Base-by-base conservation (phyloP, 1,140 invertebrate genomes). In the Drosophila kohkoa region DNA sequence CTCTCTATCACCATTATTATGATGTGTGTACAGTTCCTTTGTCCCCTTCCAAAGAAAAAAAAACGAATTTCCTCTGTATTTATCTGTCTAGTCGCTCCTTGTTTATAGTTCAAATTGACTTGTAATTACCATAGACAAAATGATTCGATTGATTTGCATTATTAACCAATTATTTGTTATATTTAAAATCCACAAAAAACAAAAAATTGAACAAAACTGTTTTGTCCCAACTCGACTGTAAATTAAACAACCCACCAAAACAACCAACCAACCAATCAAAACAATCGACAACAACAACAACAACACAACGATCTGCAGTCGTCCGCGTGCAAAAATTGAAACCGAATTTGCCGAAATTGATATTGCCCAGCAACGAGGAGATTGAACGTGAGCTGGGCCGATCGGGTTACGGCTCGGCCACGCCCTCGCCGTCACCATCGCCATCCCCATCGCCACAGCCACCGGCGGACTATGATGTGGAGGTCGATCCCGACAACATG, bases 291-390 rank as follows among this genome's bases (percentile, higher is more conserved):
- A 59, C 62, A 70, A 51, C 62, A 70, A 51, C 66, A 71, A 75
- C 57, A 67, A 62, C 64, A 38, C 48, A 64, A 30, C 43, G 28
- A 48, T 43, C 57, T 72, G 57, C 71, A 92, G 92, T 92, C 78
- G 80, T 92, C 54, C 92, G 92, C 67, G 90, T 92, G 65, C 82
- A 92, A 82, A 92, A 92, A 76, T 57, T 92, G 4, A 92, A 92
- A 66, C 83, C 90, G n/a, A 92, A 92, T 54, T 85, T 92, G 71
- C 92, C 92, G 8, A 92, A 92, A 79, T 66, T 92, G 60, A 92
- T 92, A 75, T 69, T 92, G 73, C 86, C 90, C 52, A 81, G 75
- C 54, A 92, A 92, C 62, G 80, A 81, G 73, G 92, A 88, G 77
- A 79, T 92, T 52, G 79, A 82, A 58, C 75, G 75, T 45, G 70